phyloP scores from a whole-genome alignment of 2,888 invertebrate species.

The Xestia ashworthii region DNA sequence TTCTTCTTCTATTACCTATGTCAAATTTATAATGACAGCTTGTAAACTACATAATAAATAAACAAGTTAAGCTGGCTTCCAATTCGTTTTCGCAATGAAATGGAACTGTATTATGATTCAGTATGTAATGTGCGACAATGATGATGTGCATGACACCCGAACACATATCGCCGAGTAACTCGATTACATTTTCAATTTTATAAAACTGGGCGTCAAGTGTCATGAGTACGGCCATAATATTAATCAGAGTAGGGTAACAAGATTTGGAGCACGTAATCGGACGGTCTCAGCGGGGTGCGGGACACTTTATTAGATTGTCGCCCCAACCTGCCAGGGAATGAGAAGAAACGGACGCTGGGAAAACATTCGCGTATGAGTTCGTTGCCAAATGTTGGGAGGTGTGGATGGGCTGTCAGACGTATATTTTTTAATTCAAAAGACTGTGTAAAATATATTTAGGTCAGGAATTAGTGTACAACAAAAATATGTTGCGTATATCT shows the following conservation, averaged over 20 bases:
- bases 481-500: neutral
- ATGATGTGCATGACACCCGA: slow-evolving; percentile 27
- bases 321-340: slow-evolving; percentile 84
- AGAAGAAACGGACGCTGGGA: slow-evolving; percentile 64
- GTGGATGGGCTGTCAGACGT: slow-evolving; percentile 23
- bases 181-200: slow-evolving; percentile 83
- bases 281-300: slow-evolving; percentile 86
- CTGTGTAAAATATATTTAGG: slow-evolving; percentile 22
- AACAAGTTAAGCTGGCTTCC: neutral
- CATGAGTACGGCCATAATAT: slow-evolving; percentile 82
- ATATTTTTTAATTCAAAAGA: slow-evolving; percentile 19
- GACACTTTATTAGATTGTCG: slow-evolving; percentile 88
- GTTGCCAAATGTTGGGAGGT: slow-evolving; percentile 63
- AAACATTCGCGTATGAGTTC: slow-evolving; percentile 58
- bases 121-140: slow-evolving; percentile 2
- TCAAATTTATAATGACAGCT: neutral
- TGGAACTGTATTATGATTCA: slow-evolving; percentile 1
- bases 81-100: neutral
- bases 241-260: slow-evolving; percentile 90
- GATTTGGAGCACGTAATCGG: slow-evolving; percentile 87
- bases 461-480: slow-evolving; percentile 4
- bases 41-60: neutral
- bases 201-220: slow-evolving; percentile 74
- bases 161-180: slow-evolving; percentile 67
- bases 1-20: neutral